Base-by-base conservation (phyloP, 92 coral and sea anemone species). In the Umimayanthus kanabou region DNA sequence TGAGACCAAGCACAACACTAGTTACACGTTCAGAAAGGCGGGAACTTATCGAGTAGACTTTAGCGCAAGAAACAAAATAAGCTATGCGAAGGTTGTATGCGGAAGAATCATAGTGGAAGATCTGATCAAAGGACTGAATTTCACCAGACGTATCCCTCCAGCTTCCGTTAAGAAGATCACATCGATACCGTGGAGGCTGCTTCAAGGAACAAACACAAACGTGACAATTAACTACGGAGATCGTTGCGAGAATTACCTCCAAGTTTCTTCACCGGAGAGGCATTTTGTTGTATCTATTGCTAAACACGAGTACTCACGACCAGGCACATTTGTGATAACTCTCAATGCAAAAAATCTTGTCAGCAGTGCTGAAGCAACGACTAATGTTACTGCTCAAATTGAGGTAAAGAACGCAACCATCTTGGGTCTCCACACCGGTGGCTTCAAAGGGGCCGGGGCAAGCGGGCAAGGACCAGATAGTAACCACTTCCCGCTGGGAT, bases 241-340 rank as follows among this genome's bases (percentile, higher is more conserved):
- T 33, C 53, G 53, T 43, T 53, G 39, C 13, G 50, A 75, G n/a
- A 25, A 75, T 5, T 20, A 75, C 11, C 1, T 10, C 4, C 37
- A 39, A 0, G 15, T 75, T 7, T 39, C 79, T 75, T 33, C 49
- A 7, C 79, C 79, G 23, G 79, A 75, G 11, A 43, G 30, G 45
- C 79, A 39, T 18, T 39, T 39, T 22, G 10, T 39, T 75, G 79
- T 22, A 16, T 75, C n/a, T 26, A 39, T 18, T 75, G 45, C 25
- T 22, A 75, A 43, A 33, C 79, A 75, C 79, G 30, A 37, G 0
- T 75, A 39, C 79, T 37, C 49, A 33, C 16, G 28, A 5, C 50
- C 79, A 75, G 79, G 29, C 53, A 75, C 79, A 15, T 75, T 75
- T 40, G 2, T 39, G 28, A 40, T 75, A 39, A 75, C 49, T 75